Base-by-base conservation (phyloP, 1,140 invertebrate species). In the Neuroterus valhalla region DNA sequence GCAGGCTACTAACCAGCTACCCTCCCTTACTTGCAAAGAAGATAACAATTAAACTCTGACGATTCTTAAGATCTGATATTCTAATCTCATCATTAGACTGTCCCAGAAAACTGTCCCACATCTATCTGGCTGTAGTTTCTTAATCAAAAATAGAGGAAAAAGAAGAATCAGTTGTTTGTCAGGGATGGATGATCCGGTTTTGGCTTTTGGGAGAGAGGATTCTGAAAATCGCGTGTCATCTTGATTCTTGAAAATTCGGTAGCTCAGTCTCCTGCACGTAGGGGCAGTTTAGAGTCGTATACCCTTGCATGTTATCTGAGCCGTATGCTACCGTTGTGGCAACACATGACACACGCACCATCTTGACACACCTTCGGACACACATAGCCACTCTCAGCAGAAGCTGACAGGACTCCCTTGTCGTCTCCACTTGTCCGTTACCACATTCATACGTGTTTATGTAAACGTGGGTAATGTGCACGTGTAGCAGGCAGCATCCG, bases 231-330 rank as follows among this genome's bases (percentile, higher is more conserved):
- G 66, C 77, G 43, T 69, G 26, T 72, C 79, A 84, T 86, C 85
- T 87, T 83, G 81, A 82, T 83, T 83, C 71, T 79, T 68, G 80
- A 83, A 89, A 89, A 89, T 89, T 88, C 88, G 85, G 88, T 89
- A 89, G 88, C 88, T 76, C 84, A 55, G 67, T 73, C 79, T 78
- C 67, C 69, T 78, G 80, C 84, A 84, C 85, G 84, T 86, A 82
- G 86, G 72, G 75, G 78, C 83, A 86, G 82, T 85, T 87, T 84
- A 84, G 81, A 80, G 76, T 84, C 82, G 80, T 87, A 85, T 87
- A 86, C 87, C 82, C 80, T 78, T 43, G 80, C 45, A 71, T 79
- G 88, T 87, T 87, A 89, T 87, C 85, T 81, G 87, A 87, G 82
- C 84, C 82, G 79, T 80, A 83, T 75, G 89, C 89, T 89, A 89